phyloP scores from a whole-genome alignment of 2,113 vertebrate genomes.

The Ursus arctos region DNA sequence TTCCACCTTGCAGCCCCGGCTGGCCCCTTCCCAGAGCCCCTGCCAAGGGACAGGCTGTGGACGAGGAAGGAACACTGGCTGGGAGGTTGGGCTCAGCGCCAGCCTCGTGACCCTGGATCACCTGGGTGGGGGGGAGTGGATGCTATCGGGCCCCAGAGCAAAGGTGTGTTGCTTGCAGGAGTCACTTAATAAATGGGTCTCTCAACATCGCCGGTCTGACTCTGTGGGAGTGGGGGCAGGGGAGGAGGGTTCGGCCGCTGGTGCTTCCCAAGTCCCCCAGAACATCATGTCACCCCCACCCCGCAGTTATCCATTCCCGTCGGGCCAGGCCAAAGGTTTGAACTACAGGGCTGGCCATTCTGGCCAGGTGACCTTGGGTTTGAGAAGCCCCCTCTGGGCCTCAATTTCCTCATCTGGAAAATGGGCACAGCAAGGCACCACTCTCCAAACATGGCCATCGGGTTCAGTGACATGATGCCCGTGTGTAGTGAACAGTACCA shows the following conservation, averaged over 20 bases:
- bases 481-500: not conserved
- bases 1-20: accelerated
- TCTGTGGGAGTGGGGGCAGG: not conserved
- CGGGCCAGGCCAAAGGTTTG: not conserved
- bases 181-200: slow-evolving; percentile 59
- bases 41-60: not conserved
- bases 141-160: not conserved
- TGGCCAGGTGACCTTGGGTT: not conserved
- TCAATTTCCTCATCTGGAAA: not conserved
- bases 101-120: not conserved
- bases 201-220: not conserved
- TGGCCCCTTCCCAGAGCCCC: not conserved
- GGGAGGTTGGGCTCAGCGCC: slow-evolving; percentile 42
- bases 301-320: not conserved
- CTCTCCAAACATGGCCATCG: not conserved
- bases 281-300: not conserved
- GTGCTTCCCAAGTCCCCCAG: not conserved
- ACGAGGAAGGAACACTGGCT: not conserved
- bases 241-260: not conserved
- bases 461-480: not conserved
- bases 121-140: not conserved
- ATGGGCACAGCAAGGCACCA: not conserved
- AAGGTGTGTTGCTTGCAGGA: not conserved
- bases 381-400: not conserved
- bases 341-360: not conserved